These are phyloP conservation scores for Dendrocincla fuliginosa DNA, from an alignment of 2,797 vertebrate genomes.

Conservation along the genomic window DNA sequence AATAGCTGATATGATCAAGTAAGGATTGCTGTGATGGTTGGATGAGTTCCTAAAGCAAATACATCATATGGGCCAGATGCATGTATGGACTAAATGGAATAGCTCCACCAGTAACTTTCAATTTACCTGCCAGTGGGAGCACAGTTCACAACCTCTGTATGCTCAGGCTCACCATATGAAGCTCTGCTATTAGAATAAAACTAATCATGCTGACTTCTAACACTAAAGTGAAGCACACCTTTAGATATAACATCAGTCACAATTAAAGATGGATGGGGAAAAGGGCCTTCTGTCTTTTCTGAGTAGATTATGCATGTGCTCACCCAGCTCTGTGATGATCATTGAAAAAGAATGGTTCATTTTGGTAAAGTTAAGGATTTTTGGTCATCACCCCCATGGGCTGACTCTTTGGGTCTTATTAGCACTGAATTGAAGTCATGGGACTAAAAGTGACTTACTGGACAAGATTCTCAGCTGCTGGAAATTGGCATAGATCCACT, in stretches of 20 bases:
- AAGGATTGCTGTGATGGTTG: background rate
- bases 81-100: background rate
- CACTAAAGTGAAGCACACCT: background rate
- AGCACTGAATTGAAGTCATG: background rate
- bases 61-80: background rate
- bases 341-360: background rate
- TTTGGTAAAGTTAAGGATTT: background rate
- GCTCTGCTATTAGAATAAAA: background rate
- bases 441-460: background rate
- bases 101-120: background rate
- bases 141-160: background rate
- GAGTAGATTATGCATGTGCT: background rate
- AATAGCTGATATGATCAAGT: background rate
- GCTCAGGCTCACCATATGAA: background rate
- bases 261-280: background rate
- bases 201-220: background rate
- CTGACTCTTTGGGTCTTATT: background rate
- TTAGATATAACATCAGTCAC: background rate
- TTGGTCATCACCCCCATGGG: background rate
- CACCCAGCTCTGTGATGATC: background rate
- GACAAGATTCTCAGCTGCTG: constrained; percentile 29
- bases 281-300: background rate
- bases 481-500: constrained; percentile 1
- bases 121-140: background rate
- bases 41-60: background rate